Percentiles rank a stretch among this genome's conserved stretches.
Conservation (phyloP, 2,113 vertebrate genomes). For the Podiceps cristatus region DNA sequence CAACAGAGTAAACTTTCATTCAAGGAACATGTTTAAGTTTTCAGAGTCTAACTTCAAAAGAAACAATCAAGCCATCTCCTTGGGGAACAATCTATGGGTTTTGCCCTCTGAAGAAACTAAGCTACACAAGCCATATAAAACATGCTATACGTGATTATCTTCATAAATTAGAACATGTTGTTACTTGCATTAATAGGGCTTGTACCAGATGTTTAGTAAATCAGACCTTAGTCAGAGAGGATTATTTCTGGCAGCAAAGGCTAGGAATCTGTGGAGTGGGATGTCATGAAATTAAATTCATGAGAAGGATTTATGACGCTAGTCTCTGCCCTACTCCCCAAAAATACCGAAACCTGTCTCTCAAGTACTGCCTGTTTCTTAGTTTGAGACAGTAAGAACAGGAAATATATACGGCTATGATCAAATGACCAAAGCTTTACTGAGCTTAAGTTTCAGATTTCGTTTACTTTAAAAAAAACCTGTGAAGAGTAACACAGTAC, state of each 20-base stretch:
- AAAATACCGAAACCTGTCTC: constrained; percentile 56
- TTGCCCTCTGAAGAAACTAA: not conserved
- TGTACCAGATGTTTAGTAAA: constrained; percentile 65
- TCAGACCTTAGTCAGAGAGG: constrained; percentile 60
- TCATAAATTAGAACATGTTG: constrained; percentile 39
- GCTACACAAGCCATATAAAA: constrained; percentile 12
- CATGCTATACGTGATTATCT: not conserved
- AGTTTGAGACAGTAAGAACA: not conserved
- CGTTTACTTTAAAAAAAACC: not conserved
- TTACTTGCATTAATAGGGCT: constrained; percentile 59
- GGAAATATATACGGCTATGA: not conserved
- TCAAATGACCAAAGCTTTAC: not conserved
- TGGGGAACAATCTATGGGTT: not conserved
- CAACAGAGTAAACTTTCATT: not conserved
- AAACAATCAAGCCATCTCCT: not conserved
- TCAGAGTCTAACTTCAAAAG: not conserved
- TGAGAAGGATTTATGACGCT: constrained; percentile 11
- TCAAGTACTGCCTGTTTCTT: constrained; percentile 50
- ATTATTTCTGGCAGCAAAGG: constrained; percentile 65
- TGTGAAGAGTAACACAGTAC: not conserved
- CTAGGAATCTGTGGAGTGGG: constrained; percentile 30
- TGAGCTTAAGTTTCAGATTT: not conserved
- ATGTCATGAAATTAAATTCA: constrained; percentile 45
- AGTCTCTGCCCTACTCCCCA: constrained; percentile 12
- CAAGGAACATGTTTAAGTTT: not conserved